Evolutionary conservation across 2,113 vertebrate species (phyloP), one percentile per base, ranked within the genome.

Genomic region (Coturnix japonica): DNA sequence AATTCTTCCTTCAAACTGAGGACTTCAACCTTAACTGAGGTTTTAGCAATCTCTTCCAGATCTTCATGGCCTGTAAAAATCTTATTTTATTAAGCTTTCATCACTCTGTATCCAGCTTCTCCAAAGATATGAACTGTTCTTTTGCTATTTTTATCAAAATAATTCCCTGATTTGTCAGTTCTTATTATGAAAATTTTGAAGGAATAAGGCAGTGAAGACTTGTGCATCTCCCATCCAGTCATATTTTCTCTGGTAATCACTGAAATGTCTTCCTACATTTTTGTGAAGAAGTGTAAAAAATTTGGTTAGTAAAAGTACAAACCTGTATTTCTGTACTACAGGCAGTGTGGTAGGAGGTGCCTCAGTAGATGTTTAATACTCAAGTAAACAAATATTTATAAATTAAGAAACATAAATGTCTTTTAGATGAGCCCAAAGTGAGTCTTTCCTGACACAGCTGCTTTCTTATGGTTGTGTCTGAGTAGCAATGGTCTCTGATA

Each of bases 1-100:
- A 69, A 87, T 77, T 56, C 26, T 85, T 77, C 76, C 37, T 75
- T 78, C 65, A 91, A 89, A 72, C n/a, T n/a, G n/a, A n/a, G n/a
- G n/a, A n/a, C n/a, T n/a, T n/a, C n/a, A n/a, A n/a, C 25, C 43
- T 87, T 73, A 94, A 71, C 78, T 78, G n/a, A 78, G 20, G 16
- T 67, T 94, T 91, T 75, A 80, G 11, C n/a, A 73, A 19, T 63
- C 75, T 85, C 23, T 92, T 81, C 18, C 30, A 65, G 9, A 17
- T 78, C 26, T 91, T 93, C 26, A 60, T 30, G 37, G 18, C 56
- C 43, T 69, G 18, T 72, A 87, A 90, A 71, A 30, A 51, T 39
- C 25, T 80, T 39, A 59, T 71, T 87, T 80, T 64, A 67, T 77
- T 6, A 85, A 37, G 85, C 30, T 61, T 74, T n/a, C 5, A 26